phyloP scores from a whole-genome alignment of 2,113 vertebrate genomes.

The Amazona vittata region DNA sequence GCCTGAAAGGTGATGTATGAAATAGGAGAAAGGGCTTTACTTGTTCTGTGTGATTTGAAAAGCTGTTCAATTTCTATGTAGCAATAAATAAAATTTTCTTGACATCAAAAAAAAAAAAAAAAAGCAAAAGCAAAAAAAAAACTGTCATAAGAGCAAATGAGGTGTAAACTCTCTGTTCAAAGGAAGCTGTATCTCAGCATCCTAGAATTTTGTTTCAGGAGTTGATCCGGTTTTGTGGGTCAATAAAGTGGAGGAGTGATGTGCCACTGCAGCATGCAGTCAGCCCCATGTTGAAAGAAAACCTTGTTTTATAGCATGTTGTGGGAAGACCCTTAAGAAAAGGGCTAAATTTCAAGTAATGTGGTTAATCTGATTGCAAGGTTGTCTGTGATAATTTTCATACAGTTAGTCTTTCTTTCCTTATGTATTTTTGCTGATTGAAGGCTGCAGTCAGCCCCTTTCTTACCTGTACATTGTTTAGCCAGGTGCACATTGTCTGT shows the following conservation, averaged over 20 bases:
- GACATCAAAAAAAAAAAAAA: background rate
- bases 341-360: background rate
- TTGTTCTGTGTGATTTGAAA: background rate
- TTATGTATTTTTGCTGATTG: background rate
- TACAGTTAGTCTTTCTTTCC: background rate
- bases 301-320: background rate
- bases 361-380: background rate
- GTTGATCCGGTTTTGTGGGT: background rate
- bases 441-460: background rate
- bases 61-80: background rate
- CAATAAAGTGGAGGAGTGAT: background rate
- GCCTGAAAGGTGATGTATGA: background rate
- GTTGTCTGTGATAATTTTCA: background rate
- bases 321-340: background rate
- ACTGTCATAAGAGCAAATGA: background rate
- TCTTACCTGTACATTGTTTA: background rate
- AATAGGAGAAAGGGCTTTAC: background rate
- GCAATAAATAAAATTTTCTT: background rate
- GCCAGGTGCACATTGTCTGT: rapidly evolving
- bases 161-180: background rate
- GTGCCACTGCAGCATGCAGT: background rate
- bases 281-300: background rate
- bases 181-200: background rate
- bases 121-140: background rate
- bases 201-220: background rate